Percentiles rank a stretch among this genome's conserved stretches.
Evolutionary conservation across 2,888 invertebrate genomes (phyloP).

Genomic region (Limenitis arthemis): DNA sequence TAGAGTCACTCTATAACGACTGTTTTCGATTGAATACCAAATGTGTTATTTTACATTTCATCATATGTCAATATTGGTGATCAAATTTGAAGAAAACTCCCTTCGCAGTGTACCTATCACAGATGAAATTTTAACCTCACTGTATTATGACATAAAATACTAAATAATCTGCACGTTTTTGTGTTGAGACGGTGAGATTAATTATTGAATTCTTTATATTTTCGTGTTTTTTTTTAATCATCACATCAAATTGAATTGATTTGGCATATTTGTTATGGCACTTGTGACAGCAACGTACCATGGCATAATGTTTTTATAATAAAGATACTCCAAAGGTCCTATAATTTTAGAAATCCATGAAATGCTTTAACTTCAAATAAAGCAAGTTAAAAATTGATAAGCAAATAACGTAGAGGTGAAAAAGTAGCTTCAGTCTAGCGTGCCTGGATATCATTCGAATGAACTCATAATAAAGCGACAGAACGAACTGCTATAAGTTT

Average conservation of each 20-base stretch:
- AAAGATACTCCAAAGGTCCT: background rate
- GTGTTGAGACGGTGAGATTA: slow-evolving; percentile 47
- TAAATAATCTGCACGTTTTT: too few species aligned
- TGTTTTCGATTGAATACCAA: too few species aligned
- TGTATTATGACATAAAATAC: slow-evolving; percentile 1
- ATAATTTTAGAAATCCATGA: too few species aligned
- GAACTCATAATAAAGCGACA: slow-evolving; percentile 43
- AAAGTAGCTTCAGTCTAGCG: background rate
- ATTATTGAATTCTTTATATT: slow-evolving; percentile 48
- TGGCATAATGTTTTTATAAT: background rate
- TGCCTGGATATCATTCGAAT: slow-evolving; percentile 22
- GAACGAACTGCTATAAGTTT: slow-evolving; percentile 54
- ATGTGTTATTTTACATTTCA: too few species aligned
- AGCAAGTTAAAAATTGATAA: background rate
- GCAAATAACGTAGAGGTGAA: background rate
- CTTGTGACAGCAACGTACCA: background rate
- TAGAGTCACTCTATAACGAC: too few species aligned
- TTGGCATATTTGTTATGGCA: slow-evolving; percentile 2
- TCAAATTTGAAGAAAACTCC: background rate
- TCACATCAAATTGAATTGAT: background rate
- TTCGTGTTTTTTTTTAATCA: slow-evolving; percentile 26
- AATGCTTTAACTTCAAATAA: too few species aligned
- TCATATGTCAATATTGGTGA: background rate
- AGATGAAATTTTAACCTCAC: background rate
- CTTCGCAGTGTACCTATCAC: slow-evolving; percentile 7